Base-by-base conservation (phyloP, 2,113 vertebrate genomes). In the Ploceus nigricollis region DNA sequence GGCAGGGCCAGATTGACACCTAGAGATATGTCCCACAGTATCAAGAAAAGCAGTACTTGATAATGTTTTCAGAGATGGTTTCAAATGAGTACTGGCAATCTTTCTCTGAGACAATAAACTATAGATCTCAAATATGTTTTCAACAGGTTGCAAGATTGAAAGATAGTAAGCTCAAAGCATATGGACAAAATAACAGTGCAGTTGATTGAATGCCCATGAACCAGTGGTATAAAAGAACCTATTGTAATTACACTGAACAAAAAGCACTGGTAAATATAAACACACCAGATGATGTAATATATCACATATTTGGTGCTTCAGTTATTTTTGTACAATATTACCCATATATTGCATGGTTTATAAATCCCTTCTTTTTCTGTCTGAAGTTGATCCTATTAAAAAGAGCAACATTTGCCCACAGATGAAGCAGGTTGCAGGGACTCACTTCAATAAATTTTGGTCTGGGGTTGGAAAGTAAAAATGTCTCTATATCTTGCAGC, bases 211-310 rank as follows among this genome's bases (percentile, higher is more conserved):
- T 31, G 7, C 10, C 5, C 57, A n/a, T 61, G 40, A 17, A 79
- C 2, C 6, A 40, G 39, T 6, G 17, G 2, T 63, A 23, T 15
- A 48, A 58, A 3, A 71, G 16, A 60, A 80, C 5, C 6, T 66
- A 7, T 12, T 45, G 19, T 30, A 53, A 53, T 39, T 64, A 27
- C 13, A 44, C 8, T 39, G 42, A 15, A 50, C 2, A 84, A 81
- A 75, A 90, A 58, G 2, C 31, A 5, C 15, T 53, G 73, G 14
- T 33, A 47, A 64, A 47, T 35, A 14, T 58, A 89, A 89, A 14
- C 8, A 63, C 5, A 17, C 1, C 1, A 2, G 6, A 18, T 56
- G 11, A n/a, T 20, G 18, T 23, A n/a, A 9, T n/a, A 69, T 14
- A 78, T 84, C 75, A 39, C 0, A 3, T 35, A 58, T 78, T 63